Evolutionary conservation across 2,888 invertebrate genomes (phyloP).

Genomic region (Tipula helvola): DNA sequence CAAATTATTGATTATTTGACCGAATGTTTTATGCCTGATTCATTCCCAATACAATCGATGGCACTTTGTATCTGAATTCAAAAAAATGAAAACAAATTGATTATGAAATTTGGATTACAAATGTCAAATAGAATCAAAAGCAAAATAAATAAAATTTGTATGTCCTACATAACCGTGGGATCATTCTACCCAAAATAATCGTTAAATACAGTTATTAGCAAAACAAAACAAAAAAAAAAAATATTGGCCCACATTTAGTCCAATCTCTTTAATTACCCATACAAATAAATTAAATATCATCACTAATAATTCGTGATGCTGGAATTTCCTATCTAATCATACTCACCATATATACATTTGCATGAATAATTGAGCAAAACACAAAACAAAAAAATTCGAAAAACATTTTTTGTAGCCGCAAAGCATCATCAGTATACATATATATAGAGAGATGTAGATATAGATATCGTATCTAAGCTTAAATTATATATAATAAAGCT

Average conservation of each 20-base stretch:
- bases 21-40: too few relatives aligned
- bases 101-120: too few relatives aligned
- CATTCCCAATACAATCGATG: too few relatives aligned
- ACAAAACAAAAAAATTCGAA: background rate
- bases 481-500: background rate
- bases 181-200: background rate
- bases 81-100: too few relatives aligned
- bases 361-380: background rate
- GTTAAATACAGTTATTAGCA: background rate
- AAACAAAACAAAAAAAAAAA: background rate
- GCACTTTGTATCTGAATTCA: too few relatives aligned
- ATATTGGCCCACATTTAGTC: background rate
- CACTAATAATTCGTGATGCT: background rate
- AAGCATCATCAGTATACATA: background rate
- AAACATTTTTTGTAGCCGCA: background rate
- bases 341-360: background rate
- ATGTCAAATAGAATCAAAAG: too few relatives aligned
- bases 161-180: too few relatives aligned
- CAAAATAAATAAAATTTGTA: too few relatives aligned
- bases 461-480: background rate
- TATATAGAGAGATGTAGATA: background rate
- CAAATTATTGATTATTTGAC: too few relatives aligned
- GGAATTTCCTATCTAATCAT: background rate
- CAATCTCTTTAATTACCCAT: background rate
- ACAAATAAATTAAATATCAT: background rate